Conservation (phyloP, 2,888 invertebrate genomes). For the Dryadula phaetusa region DNA sequence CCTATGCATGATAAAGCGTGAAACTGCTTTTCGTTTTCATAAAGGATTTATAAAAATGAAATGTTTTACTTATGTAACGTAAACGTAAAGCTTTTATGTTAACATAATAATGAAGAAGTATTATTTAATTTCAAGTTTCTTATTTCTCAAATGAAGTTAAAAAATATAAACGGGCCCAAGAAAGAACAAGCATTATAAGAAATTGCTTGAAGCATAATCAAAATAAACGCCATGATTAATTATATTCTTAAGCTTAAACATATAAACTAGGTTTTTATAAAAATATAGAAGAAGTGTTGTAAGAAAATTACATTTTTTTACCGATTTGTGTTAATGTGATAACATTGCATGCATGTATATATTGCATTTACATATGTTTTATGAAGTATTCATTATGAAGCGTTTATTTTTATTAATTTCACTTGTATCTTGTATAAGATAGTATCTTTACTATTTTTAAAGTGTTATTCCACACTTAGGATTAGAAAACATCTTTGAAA, state of each 20-base stretch:
- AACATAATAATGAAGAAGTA: background rate
- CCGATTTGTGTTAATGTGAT: constrained; percentile 29
- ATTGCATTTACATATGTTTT: too few species aligned
- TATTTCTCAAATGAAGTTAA: background rate
- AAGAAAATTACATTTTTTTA: constrained; percentile 44
- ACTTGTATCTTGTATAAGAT: too few species aligned
- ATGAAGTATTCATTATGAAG: too few species aligned
- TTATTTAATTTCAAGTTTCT: background rate
- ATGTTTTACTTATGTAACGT: background rate
- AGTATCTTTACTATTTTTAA: too few species aligned
- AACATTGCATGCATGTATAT: too few species aligned
- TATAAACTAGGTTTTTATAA: constrained; percentile 38
- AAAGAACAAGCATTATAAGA: background rate
- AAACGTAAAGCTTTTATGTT: background rate
- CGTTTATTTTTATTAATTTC: too few species aligned
- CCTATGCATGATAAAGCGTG: too few species aligned
- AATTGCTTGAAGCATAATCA: background rate
- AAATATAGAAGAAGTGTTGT: constrained; percentile 31
- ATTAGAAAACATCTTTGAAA: too few species aligned
- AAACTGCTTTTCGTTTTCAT: too few species aligned
- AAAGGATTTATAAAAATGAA: too few species aligned
- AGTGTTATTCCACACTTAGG: too few species aligned
- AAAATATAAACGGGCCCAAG: constrained; percentile 6
- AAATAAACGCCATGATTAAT: constrained; percentile 31
- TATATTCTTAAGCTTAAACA: constrained; percentile 29